Conservation (phyloP, 2,797 vertebrate species). For the Spinus olivaceus region DNA sequence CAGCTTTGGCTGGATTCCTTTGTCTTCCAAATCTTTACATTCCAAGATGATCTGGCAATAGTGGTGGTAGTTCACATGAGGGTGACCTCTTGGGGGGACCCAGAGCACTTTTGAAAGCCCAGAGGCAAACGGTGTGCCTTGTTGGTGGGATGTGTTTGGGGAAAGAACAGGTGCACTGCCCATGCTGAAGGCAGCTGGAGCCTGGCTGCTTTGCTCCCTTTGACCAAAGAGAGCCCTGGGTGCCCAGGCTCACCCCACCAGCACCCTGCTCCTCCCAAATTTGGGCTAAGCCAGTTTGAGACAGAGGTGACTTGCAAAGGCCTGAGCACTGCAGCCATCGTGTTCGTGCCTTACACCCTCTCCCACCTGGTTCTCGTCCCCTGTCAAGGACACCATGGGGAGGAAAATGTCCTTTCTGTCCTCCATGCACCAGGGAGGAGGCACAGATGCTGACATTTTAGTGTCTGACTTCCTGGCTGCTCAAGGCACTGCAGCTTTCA, state of each 20-base stretch:
- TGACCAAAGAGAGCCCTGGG: neutral
- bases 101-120: neutral
- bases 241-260: neutral
- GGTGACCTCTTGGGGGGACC: neutral
- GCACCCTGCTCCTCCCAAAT: neutral
- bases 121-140: rapidly evolving
- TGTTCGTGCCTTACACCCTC: neutral
- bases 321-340: rapidly evolving
- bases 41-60: neutral
- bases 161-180: neutral
- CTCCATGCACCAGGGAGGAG: neutral
- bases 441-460: neutral
- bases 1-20: neutral
- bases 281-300: neutral
- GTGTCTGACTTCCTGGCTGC: neutral
- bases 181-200: rapidly evolving
- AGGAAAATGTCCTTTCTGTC: neutral
- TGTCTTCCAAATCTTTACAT: neutral
- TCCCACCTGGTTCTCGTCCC: rapidly evolving
- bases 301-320: neutral
- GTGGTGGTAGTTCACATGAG: neutral
- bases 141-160: rapidly evolving
- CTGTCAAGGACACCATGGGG: neutral
- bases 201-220: neutral
- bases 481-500: neutral